Evolutionary conservation across 2,888 invertebrate genomes (phyloP), one percentile per base, ranked within the genome.

Genomic region (Harpagoxenus sublaevis): DNA sequence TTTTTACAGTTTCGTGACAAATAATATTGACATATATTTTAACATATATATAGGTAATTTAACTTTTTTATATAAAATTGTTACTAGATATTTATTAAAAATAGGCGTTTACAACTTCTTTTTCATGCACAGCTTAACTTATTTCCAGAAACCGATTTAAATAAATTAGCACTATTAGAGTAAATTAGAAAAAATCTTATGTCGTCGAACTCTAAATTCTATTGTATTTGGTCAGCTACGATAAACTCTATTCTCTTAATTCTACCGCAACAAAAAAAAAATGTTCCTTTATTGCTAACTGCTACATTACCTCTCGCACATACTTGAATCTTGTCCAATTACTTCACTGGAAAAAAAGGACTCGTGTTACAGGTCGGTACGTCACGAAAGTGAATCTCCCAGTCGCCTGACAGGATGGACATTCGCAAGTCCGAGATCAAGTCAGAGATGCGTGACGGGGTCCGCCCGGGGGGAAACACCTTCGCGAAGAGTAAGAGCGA

Each of bases 401-500:
- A 23, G 35, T 39, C 35, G 23, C 6, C 23, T 23, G 48, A 18
- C 79, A 48, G 31, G 70, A n/a, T 3, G 68, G 55, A 23, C 18
- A 70, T 57, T 68, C 57, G 55, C 57, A 23, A 63, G 39, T 66
- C 57, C 35, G 57, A 35, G 79, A 79, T 48, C 68, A 78, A 68
- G 45, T 42, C 39, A 66, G n/a, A 63, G 45, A 23, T 78, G 28
- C 66, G 42, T 55, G 53, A 78, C 68, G 42, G 35, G 57, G 35
- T 31, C 75, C 85, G 8, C 70, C 81, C 51, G 63, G 15, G 84
- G 57, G 84, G n/a, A n/a, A 85, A 75, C 84, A 66, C 71, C 82
- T 60, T 39, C n/a, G 68, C 62, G 55, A 90, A 87, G 83, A 90
- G 90, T 90, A 91, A 92, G 90, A 92, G 91, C 87, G 66, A 68